These are phyloP conservation scores for Pentamera pediparva DNA, from an alignment of 53 echinoderm and acorn worm species.

Conservation along the genomic window DNA sequence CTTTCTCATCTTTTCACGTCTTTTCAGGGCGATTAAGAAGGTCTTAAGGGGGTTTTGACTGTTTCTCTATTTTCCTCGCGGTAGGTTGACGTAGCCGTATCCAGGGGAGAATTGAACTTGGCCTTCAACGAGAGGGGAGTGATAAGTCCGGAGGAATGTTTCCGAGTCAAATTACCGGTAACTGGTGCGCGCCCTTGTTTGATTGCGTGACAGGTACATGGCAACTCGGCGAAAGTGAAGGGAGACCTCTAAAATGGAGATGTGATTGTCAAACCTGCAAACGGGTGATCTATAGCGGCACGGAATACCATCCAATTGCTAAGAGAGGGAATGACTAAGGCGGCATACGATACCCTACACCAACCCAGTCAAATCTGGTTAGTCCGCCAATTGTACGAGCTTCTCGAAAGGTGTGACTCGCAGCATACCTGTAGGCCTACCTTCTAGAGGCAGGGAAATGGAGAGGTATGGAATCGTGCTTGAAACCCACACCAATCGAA, in stretches of 20 bases:
- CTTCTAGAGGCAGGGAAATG: too few relatives aligned
- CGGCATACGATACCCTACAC: too few relatives aligned
- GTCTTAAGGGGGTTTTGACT: constrained; percentile 29
- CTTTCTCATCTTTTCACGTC: constrained; percentile 41
- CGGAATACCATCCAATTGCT: too few relatives aligned
- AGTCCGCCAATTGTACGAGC: too few relatives aligned
- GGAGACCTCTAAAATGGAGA: constrained; percentile 29
- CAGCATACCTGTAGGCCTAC: too few relatives aligned
- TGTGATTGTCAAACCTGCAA: too few relatives aligned
- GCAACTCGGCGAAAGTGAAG: not conserved
- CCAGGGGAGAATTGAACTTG: constrained; percentile 40
- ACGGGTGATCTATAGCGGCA: too few relatives aligned
- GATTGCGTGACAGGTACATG: constrained; percentile 19
- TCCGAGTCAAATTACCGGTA: constrained; percentile 33
- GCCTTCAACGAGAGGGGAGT: constrained; percentile 33
- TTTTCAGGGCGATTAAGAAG: constrained; percentile 38
- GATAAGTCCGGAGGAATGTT: constrained; percentile 29
- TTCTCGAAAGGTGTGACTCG: too few relatives aligned
- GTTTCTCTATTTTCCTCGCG: constrained; percentile 31
- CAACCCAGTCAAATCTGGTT: too few relatives aligned
- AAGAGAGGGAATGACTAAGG: too few relatives aligned
- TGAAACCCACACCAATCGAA: too few relatives aligned
- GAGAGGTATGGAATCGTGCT: too few relatives aligned
- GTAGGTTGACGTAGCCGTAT: constrained; percentile 13
- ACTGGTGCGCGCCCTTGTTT: constrained; percentile 30